phyloP scores from a whole-genome alignment of 2,797 vertebrate species.

The Sebastes trivittatus region DNA sequence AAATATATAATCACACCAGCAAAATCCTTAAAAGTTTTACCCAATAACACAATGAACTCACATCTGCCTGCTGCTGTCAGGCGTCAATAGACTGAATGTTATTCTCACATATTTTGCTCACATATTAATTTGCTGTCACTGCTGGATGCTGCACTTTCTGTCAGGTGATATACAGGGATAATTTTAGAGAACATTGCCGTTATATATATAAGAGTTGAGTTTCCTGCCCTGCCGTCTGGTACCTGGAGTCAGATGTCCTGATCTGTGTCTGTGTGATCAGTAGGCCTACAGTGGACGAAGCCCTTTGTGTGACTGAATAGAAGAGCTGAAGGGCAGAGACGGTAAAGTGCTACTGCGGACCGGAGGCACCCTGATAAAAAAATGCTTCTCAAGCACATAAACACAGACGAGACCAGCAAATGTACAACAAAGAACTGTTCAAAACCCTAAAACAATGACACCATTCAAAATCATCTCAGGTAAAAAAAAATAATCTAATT shows the following conservation, averaged over 20 bases:
- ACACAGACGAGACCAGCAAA: constrained; percentile 62
- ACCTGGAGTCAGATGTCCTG: constrained; percentile 25
- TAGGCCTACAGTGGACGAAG: constrained; percentile 65
- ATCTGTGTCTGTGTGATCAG: constrained; percentile 40
- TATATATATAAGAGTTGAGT: not conserved
- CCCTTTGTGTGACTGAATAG: constrained; percentile 66
- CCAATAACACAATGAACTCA: not conserved
- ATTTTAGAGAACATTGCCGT: not conserved
- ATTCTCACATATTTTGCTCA: not conserved
- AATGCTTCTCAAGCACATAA: constrained; percentile 61
- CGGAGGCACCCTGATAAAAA: constrained; percentile 73
- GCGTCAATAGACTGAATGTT: not conserved
- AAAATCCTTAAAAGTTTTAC: not conserved
- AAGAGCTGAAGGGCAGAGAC: constrained; percentile 60
- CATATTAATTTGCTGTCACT: not conserved
- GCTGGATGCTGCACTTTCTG: not conserved
- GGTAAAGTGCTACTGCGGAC: constrained; percentile 79
- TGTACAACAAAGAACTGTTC: constrained; percentile 46
- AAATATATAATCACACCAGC: not conserved
- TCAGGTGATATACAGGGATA: not conserved
- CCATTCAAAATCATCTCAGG: constrained; percentile 52
- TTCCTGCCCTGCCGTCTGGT: constrained; percentile 39
- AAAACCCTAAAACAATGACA: constrained; percentile 49
- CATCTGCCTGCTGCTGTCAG: not conserved
- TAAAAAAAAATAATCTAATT: constrained; percentile 61